phyloP scores from a whole-genome alignment of 23 tunicate genomes.

The Ciona savignyi region DNA sequence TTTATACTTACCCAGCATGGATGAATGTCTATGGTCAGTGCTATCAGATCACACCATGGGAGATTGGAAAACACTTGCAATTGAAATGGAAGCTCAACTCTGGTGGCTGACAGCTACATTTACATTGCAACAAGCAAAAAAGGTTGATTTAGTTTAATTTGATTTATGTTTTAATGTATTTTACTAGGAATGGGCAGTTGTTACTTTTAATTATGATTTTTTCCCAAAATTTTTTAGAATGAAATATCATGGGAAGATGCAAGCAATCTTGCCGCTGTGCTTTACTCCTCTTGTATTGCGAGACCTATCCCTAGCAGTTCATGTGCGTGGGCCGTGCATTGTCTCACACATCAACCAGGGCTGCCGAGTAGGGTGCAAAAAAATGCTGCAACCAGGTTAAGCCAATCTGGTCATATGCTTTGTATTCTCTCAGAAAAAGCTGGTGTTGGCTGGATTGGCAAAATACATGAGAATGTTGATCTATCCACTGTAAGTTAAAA shows the following conservation, averaged over 20 bases:
- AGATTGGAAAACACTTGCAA: slow-evolving; percentile 46
- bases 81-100: slow-evolving; percentile 62
- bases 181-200: too few relatives aligned
- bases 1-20: too few relatives aligned
- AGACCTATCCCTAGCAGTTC: slow-evolving; percentile 27
- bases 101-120: slow-evolving; percentile 45
- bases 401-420: slow-evolving; percentile 69
- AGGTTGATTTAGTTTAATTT: too few relatives aligned
- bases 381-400: slow-evolving; percentile 45
- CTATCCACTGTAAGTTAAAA: not conserved
- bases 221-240: slow-evolving; percentile 49
- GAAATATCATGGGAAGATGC: slow-evolving; percentile 38
- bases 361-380: slow-evolving; percentile 33
- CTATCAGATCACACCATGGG: not conserved
- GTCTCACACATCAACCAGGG: slow-evolving; percentile 13
- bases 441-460: not conserved
- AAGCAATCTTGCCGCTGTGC: slow-evolving; percentile 5
- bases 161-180: too few relatives aligned
- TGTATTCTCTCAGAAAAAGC: slow-evolving; percentile 17
- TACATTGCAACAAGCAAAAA: slow-evolving; percentile 39
- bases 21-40: slow-evolving; percentile 11
- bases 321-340: slow-evolving; percentile 48
- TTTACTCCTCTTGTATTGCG: slow-evolving; percentile 39
- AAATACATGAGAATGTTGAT: not conserved
- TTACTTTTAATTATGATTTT: too few relatives aligned